Evolutionary conservation across 23 tunicate species (phyloP).

Genomic region (Diplosoma virens): DNA sequence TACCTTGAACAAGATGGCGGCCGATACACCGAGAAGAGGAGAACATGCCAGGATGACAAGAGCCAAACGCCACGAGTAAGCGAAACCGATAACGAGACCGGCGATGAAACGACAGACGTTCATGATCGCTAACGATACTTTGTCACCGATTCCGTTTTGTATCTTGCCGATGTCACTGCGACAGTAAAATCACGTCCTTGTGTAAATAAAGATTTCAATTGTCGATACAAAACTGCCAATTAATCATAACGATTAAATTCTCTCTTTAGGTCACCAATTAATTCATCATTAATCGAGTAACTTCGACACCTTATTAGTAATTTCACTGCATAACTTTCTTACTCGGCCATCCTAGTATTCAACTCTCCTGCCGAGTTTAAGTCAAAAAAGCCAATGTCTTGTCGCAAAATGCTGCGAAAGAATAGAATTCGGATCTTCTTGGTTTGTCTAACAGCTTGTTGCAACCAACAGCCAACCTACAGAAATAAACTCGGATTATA

Average conservation of each 20-base stretch:
- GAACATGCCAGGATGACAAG: constrained; percentile 83
- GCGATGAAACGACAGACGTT: constrained; percentile 60
- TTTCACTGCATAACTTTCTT: constrained; percentile 2
- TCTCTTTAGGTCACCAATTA: too few relatives aligned
- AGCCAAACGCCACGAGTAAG: constrained; percentile 86
- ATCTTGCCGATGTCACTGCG: constrained; percentile 83
- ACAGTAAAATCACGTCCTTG: too few relatives aligned
- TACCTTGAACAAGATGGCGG: constrained; percentile 81
- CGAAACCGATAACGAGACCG: constrained; percentile 83
- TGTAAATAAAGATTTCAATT: too few relatives aligned
- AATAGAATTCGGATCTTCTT: constrained; percentile 60
- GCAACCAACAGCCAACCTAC: constrained; percentile 53
- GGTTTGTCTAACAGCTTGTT: constrained; percentile 86
- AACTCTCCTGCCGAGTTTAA: constrained; percentile 95
- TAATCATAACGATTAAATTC: too few relatives aligned
- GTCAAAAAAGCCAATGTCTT: constrained; percentile 94
- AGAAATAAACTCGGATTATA: too few relatives aligned
- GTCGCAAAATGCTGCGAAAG: constrained; percentile 87
- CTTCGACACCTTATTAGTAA: too few relatives aligned
- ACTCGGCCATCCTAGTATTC: constrained; percentile 97
- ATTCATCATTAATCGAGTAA: too few relatives aligned
- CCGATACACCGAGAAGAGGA: constrained; percentile 69
- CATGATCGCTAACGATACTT: constrained; percentile 88
- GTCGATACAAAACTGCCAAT: too few relatives aligned
- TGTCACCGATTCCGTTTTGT: constrained; percentile 93